Percentiles rank a stretch among this genome's conserved stretches.
These are phyloP conservation scores for Cyprinus carpio DNA, from an alignment of 2,113 vertebrate genomes.

Conservation along the genomic window DNA sequence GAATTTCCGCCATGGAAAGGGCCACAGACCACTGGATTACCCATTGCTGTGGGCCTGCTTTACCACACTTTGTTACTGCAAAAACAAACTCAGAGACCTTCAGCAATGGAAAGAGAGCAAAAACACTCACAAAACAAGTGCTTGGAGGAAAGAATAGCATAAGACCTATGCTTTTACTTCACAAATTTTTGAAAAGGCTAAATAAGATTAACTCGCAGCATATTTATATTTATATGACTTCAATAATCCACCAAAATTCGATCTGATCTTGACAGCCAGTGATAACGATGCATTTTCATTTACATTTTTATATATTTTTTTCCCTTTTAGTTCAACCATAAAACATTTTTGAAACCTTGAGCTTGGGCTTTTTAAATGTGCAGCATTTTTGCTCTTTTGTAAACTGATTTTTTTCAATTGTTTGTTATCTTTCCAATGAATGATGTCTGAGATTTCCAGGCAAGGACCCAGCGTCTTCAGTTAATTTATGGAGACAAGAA, in stretches of 20 bases:
- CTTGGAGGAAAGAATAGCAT: slow-evolving; percentile 16
- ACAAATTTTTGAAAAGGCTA: background rate
- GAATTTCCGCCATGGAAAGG: slow-evolving; percentile 63
- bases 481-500: slow-evolving; percentile 35
- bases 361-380: background rate
- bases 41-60: slow-evolving; percentile 69
- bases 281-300: background rate
- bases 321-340: too few species aligned
- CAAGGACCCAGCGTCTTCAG: slow-evolving; percentile 28
- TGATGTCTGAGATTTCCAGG: slow-evolving; percentile 19
- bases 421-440: slow-evolving; percentile 23
- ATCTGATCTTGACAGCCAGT: background rate
- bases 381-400: slow-evolving; percentile 1
- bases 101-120: slow-evolving; percentile 35
- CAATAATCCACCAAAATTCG: background rate
- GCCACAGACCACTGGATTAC: slow-evolving; percentile 65
- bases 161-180: slow-evolving; percentile 7
- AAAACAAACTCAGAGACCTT: slow-evolving; percentile 56
- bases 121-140: slow-evolving; percentile 30
- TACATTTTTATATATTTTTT: too few species aligned
- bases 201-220: background rate
- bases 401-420: background rate
- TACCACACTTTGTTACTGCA: slow-evolving; percentile 67
- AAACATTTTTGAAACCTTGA: background rate
- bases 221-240: background rate